Evolutionary conservation across 1,140 invertebrate genomes (phyloP), one percentile per base, ranked within the genome.

Genomic region (Bombus consobrinus): DNA sequence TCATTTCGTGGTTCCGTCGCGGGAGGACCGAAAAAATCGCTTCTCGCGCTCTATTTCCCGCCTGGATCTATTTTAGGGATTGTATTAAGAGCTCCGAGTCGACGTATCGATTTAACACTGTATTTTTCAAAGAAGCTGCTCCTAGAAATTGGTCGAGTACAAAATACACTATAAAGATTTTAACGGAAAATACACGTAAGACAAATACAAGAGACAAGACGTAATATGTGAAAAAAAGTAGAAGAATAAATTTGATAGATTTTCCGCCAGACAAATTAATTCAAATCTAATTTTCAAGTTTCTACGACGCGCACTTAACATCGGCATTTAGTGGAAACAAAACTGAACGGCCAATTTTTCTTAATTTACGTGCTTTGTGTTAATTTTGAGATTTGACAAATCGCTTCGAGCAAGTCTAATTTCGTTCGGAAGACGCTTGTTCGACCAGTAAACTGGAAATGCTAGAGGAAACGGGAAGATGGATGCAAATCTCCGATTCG

Each of bases 1-100:
- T 85, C 89, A 89, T 62, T 68, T 87, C 43, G 43, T 57, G n/a
- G 68, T 66, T 47, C 68, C 59, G 62, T 22, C 43, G 79, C 59
- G 18, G 34, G 41, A 72, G 57, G 59, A 72, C 1, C 28, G 59
- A 79, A 47, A 47, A 59, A 78, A 34, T 34, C 22, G 37, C 43
- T 12, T 18, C 22, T 34, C 37, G n/a, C 18, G 10, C 47, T 28
- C n/a, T 22, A 39, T 57, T 53, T 32, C 28, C 12, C 18, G 25
- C 9, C 13, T 25, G 72, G 3, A 73, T 37, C 22, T 34, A 37
- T 76, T 25, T 39, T 25, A 1, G 15, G 13, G 13, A 18, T 43
- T 18, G 28, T 9, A 73, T 76, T 76, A 59, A 77, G 53, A 77
- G 34, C 9, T 76, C 22, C 15, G 9, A 28, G 32, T 37, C 25